Evolutionary conservation across 2,113 vertebrate genomes (phyloP).

Genomic region (Delphinapterus leucas): DNA sequence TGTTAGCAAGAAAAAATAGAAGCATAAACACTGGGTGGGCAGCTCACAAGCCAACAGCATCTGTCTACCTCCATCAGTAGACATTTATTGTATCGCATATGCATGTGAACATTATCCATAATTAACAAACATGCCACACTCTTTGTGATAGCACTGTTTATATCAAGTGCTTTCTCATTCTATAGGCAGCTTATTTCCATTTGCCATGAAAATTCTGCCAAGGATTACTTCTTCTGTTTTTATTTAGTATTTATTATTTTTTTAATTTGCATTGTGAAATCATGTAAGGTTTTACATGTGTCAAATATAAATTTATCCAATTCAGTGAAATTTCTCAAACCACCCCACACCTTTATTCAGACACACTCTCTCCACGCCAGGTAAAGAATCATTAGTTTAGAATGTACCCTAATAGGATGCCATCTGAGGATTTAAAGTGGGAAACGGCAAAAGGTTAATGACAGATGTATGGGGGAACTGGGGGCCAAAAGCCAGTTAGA

Average conservation of each 20-base stretch:
- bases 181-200: background rate
- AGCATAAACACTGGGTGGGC: background rate
- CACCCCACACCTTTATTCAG: background rate
- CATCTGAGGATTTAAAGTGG: background rate
- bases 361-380: background rate
- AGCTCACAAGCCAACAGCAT: background rate
- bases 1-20: background rate
- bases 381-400: background rate
- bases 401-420: background rate
- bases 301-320: background rate
- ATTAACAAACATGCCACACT: background rate
- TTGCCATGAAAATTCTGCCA: background rate
- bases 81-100: background rate
- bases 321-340: background rate
- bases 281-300: background rate
- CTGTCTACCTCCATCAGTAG: background rate
- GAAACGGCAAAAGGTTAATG: background rate
- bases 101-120: background rate
- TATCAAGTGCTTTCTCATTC: background rate
- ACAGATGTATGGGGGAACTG: accelerated
- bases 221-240: background rate
- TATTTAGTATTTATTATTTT: background rate
- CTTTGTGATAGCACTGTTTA: background rate
- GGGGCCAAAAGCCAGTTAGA: background rate
- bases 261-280: background rate